Percentiles rank a stretch among this genome's conserved stretches.
phyloP scores from a whole-genome alignment of 2,888 invertebrate genomes.

The Andrena chrysosceles region DNA sequence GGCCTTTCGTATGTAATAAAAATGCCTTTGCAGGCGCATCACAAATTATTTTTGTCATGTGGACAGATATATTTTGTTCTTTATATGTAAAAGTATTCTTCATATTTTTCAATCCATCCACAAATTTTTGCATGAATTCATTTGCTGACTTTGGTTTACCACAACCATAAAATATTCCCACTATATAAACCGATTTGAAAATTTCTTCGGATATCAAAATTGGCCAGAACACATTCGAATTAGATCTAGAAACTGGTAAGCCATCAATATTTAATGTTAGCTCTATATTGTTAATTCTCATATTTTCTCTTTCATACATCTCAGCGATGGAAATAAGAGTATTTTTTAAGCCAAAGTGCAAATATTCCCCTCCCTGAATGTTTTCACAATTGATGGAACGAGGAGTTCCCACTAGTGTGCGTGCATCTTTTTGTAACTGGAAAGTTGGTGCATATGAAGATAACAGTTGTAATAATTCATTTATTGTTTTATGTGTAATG shows the following conservation, averaged over 20 bases:
- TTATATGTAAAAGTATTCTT: constrained; percentile 11
- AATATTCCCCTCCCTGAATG: no score
- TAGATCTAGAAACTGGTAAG: constrained; percentile 45
- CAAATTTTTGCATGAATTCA: constrained; percentile 36
- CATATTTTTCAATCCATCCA: constrained; percentile 13
- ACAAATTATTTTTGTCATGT: constrained; percentile 36
- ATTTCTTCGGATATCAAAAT: constrained; percentile 41
- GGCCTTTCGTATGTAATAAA: constrained; percentile 47
- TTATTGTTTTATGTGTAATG: background rate
- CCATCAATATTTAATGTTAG: constrained; percentile 50
- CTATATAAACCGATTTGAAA: constrained; percentile 42
- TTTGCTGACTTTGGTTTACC: constrained; percentile 46
- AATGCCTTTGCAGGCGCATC: constrained; percentile 60
- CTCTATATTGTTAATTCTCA: background rate
- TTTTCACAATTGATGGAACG: no score
- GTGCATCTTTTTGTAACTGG: background rate
- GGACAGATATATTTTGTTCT: constrained; percentile 9
- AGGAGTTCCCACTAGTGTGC: no score
- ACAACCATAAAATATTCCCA: constrained; percentile 54
- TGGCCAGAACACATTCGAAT: constrained; percentile 47
- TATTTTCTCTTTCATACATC: background rate
- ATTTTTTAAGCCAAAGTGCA: no score
- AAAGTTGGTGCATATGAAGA: background rate
- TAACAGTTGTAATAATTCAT: background rate
- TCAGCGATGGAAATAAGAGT: no score